phyloP scores from a whole-genome alignment of 2,113 vertebrate species.

The Cyrtonyx montezumae region DNA sequence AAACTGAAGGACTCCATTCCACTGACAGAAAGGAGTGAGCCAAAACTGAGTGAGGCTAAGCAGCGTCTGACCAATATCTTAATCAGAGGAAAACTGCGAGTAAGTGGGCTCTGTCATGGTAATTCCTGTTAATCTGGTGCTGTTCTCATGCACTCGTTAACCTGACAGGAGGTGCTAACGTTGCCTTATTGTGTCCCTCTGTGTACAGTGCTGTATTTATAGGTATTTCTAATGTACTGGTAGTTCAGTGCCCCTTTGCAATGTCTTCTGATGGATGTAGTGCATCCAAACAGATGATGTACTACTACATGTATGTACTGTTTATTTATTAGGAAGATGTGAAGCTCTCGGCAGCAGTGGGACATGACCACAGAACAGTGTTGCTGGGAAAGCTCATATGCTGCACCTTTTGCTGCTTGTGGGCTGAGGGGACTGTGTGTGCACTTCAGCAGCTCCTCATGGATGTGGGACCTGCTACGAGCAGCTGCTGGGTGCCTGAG shows the following conservation, averaged over 20 bases:
- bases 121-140: not conserved
- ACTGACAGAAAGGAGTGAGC: slow-evolving; percentile 85
- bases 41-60: slow-evolving; percentile 86
- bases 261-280: not conserved
- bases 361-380: accelerated
- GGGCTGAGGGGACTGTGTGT: not conserved
- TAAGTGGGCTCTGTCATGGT: slow-evolving; percentile 54
- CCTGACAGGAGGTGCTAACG: not conserved
- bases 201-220: not conserved
- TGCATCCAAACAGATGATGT: not conserved
- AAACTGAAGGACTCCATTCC: slow-evolving; percentile 84
- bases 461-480: not conserved
- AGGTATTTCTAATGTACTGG: not conserved
- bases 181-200: not conserved
- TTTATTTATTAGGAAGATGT: not conserved
- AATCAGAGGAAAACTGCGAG: slow-evolving; percentile 86
- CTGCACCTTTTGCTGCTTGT: not conserved
- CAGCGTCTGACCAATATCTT: slow-evolving; percentile 85
- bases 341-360: not conserved
- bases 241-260: not conserved
- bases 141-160: not conserved
- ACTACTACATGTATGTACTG: not conserved
- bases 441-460: not conserved
- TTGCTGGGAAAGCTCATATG: not conserved
- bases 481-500: not conserved